phyloP scores from a whole-genome alignment of 2,113 vertebrate species.

The Odontesthes bonariensis region DNA sequence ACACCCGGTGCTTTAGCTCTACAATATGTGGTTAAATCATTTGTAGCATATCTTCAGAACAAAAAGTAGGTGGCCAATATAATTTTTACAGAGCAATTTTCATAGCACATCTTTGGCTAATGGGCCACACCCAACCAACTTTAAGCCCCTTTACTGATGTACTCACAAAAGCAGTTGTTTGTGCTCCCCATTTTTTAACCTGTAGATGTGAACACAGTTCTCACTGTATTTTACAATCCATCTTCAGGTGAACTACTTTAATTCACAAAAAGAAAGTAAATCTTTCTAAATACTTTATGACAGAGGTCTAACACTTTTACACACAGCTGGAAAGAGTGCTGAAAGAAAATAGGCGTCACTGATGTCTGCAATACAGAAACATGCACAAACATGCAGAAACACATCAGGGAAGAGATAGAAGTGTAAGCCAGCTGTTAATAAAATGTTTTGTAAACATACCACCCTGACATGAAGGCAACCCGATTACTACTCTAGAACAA shows the following conservation, averaged over 20 bases:
- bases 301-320: not conserved
- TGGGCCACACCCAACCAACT: not conserved
- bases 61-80: conserved; percentile 25
- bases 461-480: conserved; percentile 48
- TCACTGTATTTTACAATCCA: too few relatives aligned
- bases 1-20: conserved; percentile 31
- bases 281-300: not conserved
- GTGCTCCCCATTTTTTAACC: too few relatives aligned
- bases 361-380: conserved; percentile 19
- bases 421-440: conserved; percentile 48
- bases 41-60: conserved; percentile 33
- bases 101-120: conserved; percentile 24
- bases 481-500: conserved; percentile 59
- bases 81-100: conserved; percentile 36
- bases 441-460: conserved; percentile 56
- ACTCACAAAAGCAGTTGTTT: not conserved
- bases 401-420: conserved; percentile 16
- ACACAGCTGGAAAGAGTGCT: not conserved
- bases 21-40: conserved; percentile 46
- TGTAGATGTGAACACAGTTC: too few relatives aligned
- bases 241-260: too few relatives aligned
- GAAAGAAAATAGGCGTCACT: conserved; percentile 11
- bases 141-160: not conserved
- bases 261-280: not conserved
- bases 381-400: not conserved